phyloP scores from a whole-genome alignment of 2,113 vertebrate genomes.

The Cochlearius cochlearius region DNA sequence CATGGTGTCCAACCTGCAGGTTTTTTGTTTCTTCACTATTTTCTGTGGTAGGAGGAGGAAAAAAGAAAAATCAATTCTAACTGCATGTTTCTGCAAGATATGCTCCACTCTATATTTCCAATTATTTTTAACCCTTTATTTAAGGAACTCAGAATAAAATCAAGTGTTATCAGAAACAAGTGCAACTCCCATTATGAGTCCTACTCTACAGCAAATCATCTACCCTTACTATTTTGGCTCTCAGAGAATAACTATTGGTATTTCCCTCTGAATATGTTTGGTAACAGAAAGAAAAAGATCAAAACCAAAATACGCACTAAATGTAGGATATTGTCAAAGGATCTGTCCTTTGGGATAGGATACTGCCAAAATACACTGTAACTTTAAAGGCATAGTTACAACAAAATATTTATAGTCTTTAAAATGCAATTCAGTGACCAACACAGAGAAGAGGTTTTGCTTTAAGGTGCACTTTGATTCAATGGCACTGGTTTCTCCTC shows the following conservation, averaged over 20 bases:
- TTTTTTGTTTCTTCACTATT: background rate
- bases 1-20: background rate
- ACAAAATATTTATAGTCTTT: background rate
- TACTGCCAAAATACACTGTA: background rate
- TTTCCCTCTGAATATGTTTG: background rate
- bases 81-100: conserved; percentile 5
- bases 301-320: background rate
- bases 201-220: background rate
- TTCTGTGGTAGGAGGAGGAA: background rate
- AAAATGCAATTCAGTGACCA: background rate
- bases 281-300: background rate
- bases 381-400: background rate
- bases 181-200: background rate
- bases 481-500: background rate
- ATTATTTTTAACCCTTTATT: background rate
- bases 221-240: background rate
- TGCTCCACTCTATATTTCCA: background rate
- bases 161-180: background rate
- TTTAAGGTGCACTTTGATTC: background rate
- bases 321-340: background rate
- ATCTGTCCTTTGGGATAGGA: background rate
- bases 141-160: background rate
- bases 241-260: background rate
- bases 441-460: background rate
- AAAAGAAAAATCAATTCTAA: background rate